Evolutionary conservation across 2,113 vertebrate genomes (phyloP).

Genomic region (Ailurus styani): DNA sequence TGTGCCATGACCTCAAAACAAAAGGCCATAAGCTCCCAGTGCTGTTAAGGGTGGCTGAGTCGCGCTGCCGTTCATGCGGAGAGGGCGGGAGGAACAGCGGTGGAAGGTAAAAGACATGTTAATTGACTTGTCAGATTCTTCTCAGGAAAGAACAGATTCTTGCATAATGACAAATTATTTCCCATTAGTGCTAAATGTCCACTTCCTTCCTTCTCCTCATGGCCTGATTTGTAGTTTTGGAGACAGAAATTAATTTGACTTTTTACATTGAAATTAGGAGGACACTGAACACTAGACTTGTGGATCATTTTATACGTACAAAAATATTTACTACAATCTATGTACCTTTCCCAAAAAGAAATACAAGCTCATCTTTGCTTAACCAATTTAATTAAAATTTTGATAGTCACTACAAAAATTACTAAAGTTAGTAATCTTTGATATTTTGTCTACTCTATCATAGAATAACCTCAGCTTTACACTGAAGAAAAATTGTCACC

Average conservation of each 20-base stretch:
- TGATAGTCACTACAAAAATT: not conserved
- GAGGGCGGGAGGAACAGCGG: not conserved
- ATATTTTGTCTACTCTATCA: not conserved
- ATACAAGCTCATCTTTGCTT: not conserved
- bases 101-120: not conserved
- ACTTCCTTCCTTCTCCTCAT: not conserved
- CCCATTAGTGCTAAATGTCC: not conserved
- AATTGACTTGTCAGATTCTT: not conserved
- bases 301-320: not conserved
- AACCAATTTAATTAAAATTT: not conserved
- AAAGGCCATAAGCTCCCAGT: not conserved
- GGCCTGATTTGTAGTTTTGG: not conserved
- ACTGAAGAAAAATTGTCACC: not conserved
- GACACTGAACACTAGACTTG: not conserved
- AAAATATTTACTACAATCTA: not conserved
- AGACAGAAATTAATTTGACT: not conserved
- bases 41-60: not conserved
- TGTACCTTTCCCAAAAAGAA: not conserved
- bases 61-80: not conserved
- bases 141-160: not conserved
- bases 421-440: not conserved
- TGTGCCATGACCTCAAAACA: not conserved
- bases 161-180: not conserved
- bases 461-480: not conserved
- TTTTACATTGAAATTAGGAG: not conserved